These are phyloP conservation scores for Plutella xylostella DNA, from an alignment of 2,888 invertebrate species.

Conservation along the genomic window DNA sequence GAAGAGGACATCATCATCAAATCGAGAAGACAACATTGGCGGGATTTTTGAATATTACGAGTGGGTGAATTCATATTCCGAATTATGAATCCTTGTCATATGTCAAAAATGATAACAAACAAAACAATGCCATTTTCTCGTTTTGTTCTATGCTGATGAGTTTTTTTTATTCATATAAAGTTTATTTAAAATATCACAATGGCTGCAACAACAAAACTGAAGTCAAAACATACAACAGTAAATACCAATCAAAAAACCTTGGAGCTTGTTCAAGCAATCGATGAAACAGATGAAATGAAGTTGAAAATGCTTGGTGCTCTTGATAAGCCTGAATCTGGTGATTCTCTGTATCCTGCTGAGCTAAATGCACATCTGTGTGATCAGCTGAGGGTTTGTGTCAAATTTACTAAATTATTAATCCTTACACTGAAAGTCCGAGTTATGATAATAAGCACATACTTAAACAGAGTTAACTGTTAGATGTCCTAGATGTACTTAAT, in stretches of 20 bases:
- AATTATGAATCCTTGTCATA: no score
- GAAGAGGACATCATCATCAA: no score
- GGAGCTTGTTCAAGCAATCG: constrained; percentile 51
- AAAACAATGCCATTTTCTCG: background rate
- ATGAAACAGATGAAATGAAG: constrained; percentile 63
- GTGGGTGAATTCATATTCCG: no score
- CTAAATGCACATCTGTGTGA: constrained; percentile 71
- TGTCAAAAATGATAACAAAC: no score
- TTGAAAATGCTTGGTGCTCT: constrained; percentile 50
- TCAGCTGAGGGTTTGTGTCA: constrained; percentile 62
- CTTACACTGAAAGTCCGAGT: no score
- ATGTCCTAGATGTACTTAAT: background rate
- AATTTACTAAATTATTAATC: no score
- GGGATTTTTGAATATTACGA: no score
- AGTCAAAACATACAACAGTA: no score
- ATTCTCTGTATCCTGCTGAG: constrained; percentile 70
- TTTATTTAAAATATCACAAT: background rate
- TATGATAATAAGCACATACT: no score
- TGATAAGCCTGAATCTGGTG: constrained; percentile 47
- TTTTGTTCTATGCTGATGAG: background rate
- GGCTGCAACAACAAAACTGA: background rate
- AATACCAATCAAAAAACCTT: constrained; percentile 29
- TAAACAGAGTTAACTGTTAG: no score
- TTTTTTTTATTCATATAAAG: background rate
- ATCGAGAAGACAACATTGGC: no score